Percentiles rank a stretch among this genome's conserved stretches.
Evolutionary conservation across 2,113 vertebrate genomes (phyloP).

Genomic region (Serilophus lunatus): DNA sequence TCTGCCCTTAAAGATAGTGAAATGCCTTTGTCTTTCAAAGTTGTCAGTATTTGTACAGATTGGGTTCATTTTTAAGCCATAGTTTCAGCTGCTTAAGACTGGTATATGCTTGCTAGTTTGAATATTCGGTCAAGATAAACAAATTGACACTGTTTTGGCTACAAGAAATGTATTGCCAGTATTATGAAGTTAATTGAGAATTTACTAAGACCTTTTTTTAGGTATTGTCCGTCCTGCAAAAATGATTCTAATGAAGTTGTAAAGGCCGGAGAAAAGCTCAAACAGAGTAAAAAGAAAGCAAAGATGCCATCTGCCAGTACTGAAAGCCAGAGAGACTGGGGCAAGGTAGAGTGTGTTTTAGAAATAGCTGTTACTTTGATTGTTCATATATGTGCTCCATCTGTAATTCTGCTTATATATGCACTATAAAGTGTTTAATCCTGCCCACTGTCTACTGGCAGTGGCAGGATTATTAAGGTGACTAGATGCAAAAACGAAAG

Average conservation of each 20-base stretch:
- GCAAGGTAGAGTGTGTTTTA: constrained; percentile 83
- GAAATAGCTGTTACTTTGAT: constrained; percentile 28
- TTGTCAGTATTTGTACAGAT: neutral
- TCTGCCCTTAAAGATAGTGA: neutral
- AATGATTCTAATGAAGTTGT: constrained; percentile 97
- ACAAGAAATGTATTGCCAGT: constrained; percentile 25
- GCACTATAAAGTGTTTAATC: constrained; percentile 5
- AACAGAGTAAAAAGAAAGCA: constrained; percentile 98
- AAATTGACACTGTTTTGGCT: neutral
- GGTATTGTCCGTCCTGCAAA: constrained; percentile 99
- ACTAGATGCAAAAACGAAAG: neutral
- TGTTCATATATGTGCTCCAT: constrained; percentile 19
- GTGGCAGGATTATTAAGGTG: neutral
- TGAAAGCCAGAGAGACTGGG: constrained; percentile 98
- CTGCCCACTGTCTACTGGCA: neutral
- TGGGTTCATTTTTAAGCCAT: neutral
- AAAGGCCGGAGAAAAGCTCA: constrained; percentile 95
- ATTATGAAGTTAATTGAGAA: constrained; percentile 39
- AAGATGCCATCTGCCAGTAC: constrained; percentile 98
- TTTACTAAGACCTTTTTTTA: constrained; percentile 65
- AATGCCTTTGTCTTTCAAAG: neutral
- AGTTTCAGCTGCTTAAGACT: neutral
- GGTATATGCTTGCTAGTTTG: constrained; percentile 18
- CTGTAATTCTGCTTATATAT: neutral
- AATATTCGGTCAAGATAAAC: neutral